Percentiles rank a stretch among this genome's conserved stretches.
Conservation (phyloP, 37 sponge, comb jelly and placozoan genomes). For the Bolinopsis microptera region DNA sequence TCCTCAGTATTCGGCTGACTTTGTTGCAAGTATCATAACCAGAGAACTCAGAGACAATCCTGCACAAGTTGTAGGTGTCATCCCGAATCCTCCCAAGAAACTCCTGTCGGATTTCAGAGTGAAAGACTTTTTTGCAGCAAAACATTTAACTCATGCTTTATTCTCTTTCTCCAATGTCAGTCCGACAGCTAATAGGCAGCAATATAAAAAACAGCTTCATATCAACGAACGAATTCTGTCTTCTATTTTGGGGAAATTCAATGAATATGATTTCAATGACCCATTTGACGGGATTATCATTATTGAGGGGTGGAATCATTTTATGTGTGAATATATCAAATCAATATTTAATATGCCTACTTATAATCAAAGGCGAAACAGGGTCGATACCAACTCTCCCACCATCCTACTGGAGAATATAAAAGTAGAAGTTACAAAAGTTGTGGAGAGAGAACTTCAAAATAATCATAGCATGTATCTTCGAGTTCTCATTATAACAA, state of each 20-base stretch:
- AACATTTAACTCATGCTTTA: background rate
- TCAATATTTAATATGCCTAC: constrained; percentile 9
- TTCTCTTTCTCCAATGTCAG: constrained; percentile 1
- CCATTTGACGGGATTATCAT: constrained; percentile 35
- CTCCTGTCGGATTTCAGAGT: background rate
- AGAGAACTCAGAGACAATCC: background rate
- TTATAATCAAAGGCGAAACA: constrained; percentile 30
- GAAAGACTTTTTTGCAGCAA: background rate
- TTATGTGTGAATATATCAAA: constrained; percentile 37
- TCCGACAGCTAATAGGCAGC: background rate
- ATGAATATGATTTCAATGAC: background rate
- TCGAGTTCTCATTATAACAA: constrained; percentile 4
- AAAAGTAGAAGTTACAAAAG: background rate
- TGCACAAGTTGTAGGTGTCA: background rate
- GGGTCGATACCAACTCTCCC: background rate
- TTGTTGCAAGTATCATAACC: background rate
- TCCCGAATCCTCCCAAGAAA: constrained; percentile 15
- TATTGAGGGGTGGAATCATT: constrained; percentile 47
- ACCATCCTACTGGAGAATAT: background rate
- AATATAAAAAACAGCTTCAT: constrained; percentile 24
- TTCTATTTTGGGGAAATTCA: background rate
- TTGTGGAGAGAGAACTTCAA: background rate
- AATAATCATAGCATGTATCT: constrained; percentile 14
- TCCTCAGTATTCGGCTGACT: constrained; percentile 29
- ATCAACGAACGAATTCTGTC: constrained; percentile 5